These are phyloP conservation scores for Campylorhamphus procurvoides DNA, from an alignment of 2,113 vertebrate genomes.

Conservation along the genomic window DNA sequence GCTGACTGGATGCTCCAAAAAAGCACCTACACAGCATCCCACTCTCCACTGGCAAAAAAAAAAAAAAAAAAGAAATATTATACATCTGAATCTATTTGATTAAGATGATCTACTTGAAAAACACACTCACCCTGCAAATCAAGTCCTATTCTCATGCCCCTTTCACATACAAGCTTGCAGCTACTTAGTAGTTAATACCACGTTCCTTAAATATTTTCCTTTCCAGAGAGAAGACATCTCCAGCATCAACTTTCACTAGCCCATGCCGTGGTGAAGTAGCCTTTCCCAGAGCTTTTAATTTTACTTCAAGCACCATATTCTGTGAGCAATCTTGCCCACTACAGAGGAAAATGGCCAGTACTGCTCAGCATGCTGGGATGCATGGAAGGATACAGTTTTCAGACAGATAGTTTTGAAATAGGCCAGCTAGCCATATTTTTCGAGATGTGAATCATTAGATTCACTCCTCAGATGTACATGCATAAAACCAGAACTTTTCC, in stretches of 20 bases:
- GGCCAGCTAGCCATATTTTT: background rate
- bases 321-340: background rate
- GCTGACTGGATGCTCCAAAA: background rate
- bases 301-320: background rate
- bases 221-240: background rate
- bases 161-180: background rate
- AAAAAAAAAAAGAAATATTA: background rate
- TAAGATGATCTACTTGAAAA: background rate
- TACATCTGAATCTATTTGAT: background rate
- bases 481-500: background rate
- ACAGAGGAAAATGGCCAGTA: background rate
- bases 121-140: background rate
- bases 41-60: accelerated
- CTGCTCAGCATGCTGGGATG: background rate
- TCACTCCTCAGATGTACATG: background rate
- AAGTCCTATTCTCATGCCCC: background rate
- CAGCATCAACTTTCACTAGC: background rate
- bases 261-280: background rate
- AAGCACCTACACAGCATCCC: background rate
- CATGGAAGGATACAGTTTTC: background rate
- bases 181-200: background rate
- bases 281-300: background rate
- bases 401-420: background rate
- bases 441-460: background rate
- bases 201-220: slow-evolving; percentile 30